Base-by-base conservation (phyloP, 2,888 invertebrate genomes). In the Orthosia cruda region DNA sequence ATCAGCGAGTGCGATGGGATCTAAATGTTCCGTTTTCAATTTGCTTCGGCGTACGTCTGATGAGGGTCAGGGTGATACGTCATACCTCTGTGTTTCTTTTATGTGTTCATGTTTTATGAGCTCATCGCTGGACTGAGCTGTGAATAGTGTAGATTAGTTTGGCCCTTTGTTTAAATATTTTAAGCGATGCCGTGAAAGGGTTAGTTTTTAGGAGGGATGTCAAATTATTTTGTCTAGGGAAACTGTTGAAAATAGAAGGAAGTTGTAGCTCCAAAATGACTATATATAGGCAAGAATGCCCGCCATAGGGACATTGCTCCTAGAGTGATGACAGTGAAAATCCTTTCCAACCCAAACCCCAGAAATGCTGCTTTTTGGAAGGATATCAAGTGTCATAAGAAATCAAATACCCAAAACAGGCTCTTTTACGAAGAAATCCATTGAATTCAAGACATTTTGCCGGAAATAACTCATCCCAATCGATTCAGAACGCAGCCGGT, bases 21-120 rank as follows among this genome's bases (percentile, higher is more conserved):
- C 86, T 86, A 87, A 87, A 88, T 85, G 86, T 86, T 84, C 83
- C 86, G 83, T 81, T 88, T 90, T 87, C 86, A 89, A 89, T 90
- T 88, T 86, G 73, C 75, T 75, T 72, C 75, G 67, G 74, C 74
- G 83, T 57, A 63, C 18, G 69, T 49, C 65, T 80, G 83, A 83
- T 80, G 75, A 83, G 75, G 83, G 80, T 83, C 71, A 83, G 59
- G 73, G 75, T 63, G 77, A 77, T 81, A 72, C 71, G 65, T 81
- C 80, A 81, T 62, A 62, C 75, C 62, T 81, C 72, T 69, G 81
- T 80, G 65, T 72, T 81, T 71, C 45, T 23, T 77, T 80, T 47
- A 79, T 26, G 32, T 67, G 55, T 67, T 52, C 68, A 71, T 77
- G 67, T 71, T 81, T 77, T 63, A 77, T 81, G 68, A 63, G 45